Evolutionary conservation across 1,140 invertebrate genomes (phyloP).

Genomic region (Helicoverpa zea): DNA sequence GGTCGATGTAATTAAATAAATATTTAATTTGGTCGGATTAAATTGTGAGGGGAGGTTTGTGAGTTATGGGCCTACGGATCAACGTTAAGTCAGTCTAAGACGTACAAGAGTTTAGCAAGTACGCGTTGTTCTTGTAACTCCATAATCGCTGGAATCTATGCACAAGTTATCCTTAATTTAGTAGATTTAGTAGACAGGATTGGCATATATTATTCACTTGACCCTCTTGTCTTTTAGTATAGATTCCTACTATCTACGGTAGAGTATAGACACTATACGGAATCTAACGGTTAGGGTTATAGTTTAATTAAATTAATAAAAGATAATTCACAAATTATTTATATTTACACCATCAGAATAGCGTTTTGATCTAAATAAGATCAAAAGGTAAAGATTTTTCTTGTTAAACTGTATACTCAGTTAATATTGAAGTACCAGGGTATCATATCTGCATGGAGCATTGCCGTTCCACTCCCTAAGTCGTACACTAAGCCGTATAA

Average conservation of each 20-base stretch:
- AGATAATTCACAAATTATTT: too few species aligned
- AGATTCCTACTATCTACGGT: too few species aligned
- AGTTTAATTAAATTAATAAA: not conserved
- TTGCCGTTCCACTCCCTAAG: constrained; percentile 21
- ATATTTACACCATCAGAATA: too few species aligned
- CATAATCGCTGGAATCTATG: too few species aligned
- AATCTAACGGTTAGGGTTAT: not conserved
- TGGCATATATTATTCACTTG: too few species aligned
- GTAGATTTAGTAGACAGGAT: too few species aligned
- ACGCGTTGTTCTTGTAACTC: too few species aligned
- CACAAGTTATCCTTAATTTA: too few species aligned
- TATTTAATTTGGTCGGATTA: constrained; percentile 34
- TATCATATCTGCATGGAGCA: constrained; percentile 12
- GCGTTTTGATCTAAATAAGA: too few species aligned
- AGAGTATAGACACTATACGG: too few species aligned
- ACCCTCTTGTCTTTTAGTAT: too few species aligned
- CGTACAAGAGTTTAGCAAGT: not conserved
- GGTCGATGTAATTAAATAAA: constrained; percentile 44
- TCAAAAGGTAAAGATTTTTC: too few species aligned
- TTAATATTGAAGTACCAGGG: constrained; percentile 9
- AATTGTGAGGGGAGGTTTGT: constrained; percentile 4
- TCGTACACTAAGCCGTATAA: constrained; percentile 29
- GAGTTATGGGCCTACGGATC: not conserved
- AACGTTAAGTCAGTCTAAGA: not conserved
- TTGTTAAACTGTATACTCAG: not conserved